Evolutionary conservation across 2,113 vertebrate genomes (phyloP).

Genomic region (Irena cyanogastra): DNA sequence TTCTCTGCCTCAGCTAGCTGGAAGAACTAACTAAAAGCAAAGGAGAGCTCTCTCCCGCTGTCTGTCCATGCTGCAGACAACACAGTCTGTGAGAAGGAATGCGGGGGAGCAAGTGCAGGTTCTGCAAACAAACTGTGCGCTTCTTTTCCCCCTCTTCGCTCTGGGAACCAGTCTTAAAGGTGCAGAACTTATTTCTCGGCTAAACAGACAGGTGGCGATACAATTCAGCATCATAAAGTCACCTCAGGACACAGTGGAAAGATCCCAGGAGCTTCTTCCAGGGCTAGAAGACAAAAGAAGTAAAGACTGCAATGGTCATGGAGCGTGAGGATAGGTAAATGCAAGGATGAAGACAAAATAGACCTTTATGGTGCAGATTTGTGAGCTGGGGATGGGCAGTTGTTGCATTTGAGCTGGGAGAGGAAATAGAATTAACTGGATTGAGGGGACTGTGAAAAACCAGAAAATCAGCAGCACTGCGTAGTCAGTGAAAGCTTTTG

Average conservation of each 20-base stretch:
- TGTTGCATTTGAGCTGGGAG: neutral
- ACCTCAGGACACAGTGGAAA: neutral
- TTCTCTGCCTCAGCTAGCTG: neutral
- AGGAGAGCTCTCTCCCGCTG: neutral
- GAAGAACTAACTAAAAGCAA: neutral
- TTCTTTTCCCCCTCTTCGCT: neutral
- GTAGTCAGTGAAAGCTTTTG: neutral
- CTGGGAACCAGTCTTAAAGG: neutral
- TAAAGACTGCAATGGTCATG: neutral
- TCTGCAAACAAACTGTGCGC: neutral
- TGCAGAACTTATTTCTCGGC: neutral
- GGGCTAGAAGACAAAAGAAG: neutral
- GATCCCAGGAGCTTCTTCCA: neutral
- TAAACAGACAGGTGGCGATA: neutral
- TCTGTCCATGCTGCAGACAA: neutral
- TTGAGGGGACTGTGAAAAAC: neutral
- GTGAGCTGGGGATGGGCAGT: neutral
- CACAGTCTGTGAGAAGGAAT: neutral
- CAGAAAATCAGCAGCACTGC: neutral
- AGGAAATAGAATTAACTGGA: neutral
- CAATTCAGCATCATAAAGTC: neutral
- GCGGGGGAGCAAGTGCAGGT: neutral
- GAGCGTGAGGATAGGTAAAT: neutral
- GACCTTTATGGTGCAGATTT: neutral
- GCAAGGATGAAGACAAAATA: neutral